Evolutionary conservation across 1,140 invertebrate genomes (phyloP).

Genomic region (Drosophila parvula): DNA sequence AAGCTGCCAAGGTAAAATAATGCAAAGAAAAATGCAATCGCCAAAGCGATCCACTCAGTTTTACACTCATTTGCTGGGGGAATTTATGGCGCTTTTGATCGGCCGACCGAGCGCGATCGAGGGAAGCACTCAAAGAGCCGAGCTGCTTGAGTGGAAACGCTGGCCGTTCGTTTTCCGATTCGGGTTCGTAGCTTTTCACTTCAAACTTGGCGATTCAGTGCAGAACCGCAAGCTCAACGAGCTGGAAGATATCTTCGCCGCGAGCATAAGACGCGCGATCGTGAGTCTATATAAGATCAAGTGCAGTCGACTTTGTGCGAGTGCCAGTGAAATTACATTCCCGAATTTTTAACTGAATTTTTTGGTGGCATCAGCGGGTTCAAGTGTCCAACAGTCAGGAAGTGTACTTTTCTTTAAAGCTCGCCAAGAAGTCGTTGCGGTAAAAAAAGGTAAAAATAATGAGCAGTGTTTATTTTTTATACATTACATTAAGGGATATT

Average conservation of each 20-base stretch:
- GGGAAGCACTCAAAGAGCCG: conserved; percentile 33
- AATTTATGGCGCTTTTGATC: conserved; percentile 76
- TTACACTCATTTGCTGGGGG: conserved; percentile 46
- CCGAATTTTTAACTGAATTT: conserved; percentile 11
- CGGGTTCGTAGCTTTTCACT: conserved; percentile 4
- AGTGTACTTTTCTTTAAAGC: conserved; percentile 6
- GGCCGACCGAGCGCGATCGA: conserved; percentile 28
- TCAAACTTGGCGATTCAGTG: conserved; percentile 38
- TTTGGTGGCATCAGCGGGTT: conserved; percentile 21
- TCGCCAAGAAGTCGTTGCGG: conserved; percentile 1
- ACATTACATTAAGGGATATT: too few relatives aligned
- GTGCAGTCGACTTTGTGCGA: conserved; percentile 23
- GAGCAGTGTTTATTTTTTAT: neutral
- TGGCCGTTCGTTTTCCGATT: conserved; percentile 7
- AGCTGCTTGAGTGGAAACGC: conserved; percentile 20
- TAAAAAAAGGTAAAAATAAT: conserved; percentile 38
- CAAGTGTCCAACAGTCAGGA: conserved; percentile 14
- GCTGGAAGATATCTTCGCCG: conserved; percentile 45
- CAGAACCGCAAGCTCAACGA: conserved; percentile 71
- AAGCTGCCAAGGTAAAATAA: conserved; percentile 78
- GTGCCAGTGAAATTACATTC: conserved; percentile 54
- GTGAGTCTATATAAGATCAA: conserved; percentile 24
- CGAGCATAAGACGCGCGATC: conserved; percentile 24
- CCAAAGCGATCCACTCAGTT: conserved; percentile 7
- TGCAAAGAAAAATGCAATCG: conserved; percentile 62